Base-by-base conservation (phyloP, 2,888 invertebrate genomes). In the Ischnus inquisitorius region DNA sequence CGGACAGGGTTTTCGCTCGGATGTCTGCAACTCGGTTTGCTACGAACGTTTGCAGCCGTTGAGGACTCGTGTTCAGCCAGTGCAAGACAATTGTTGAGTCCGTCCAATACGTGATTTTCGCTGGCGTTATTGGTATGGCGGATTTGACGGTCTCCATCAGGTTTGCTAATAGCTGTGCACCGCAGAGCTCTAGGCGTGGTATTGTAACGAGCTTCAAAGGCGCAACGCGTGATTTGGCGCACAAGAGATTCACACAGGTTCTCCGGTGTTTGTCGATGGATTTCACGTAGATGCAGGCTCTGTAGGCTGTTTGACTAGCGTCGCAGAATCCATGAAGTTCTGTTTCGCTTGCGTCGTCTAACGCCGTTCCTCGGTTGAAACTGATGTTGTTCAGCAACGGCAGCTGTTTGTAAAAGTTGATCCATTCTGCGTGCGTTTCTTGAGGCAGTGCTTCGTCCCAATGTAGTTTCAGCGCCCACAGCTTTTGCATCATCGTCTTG, bases 321-420 rank as follows among this genome's bases (percentile, higher is more conserved):
- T 90, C 88, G 19, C 85, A 76, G 28, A 90, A 90, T 3, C 86
- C 88, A 48, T 79, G 79, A 5, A 76, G 10, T 43, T 75, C 43
- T 28, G 83, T 74, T 1, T 46, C 22, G 0, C 10, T 57, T 8
- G 48, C 10, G 19, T 54, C 19, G n/a, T 34, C 62, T 0, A 25
- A 14, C 39, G 48, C 2, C 5, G 12, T 34, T 0, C 12, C 8
- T 39, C 79, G 71, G 0, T 14, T 41, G 54, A 78, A 71, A 10
- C 19, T 28, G 0, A 80, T 2, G 0, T 64, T 8, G 14, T 77
- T 76, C 1, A 86, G 14, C 2, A 28, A 2, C 10, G 16, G n/a
- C 1, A 84, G 5, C 8, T 84, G 28, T 0, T 0, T 22, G 0
- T 10, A 28, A 14, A 75, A 86, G 10, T 64, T 14, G 3, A 1